Base-by-base conservation (phyloP, 2,797 vertebrate genomes). In the Tarsius wallacei region DNA sequence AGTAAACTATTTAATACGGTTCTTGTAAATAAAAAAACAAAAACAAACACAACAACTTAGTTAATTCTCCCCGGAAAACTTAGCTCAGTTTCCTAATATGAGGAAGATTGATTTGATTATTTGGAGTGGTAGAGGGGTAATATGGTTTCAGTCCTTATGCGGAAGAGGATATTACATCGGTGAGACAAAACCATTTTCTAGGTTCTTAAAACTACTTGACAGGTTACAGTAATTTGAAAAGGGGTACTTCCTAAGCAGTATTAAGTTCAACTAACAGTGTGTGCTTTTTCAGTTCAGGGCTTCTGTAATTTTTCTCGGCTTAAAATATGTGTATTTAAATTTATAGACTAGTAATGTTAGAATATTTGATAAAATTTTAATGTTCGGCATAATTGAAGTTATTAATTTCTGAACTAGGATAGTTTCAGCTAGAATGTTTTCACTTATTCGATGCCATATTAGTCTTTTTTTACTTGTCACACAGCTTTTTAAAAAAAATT, bases 391-490 rank as follows among this genome's bases (percentile, higher is more conserved):
- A 90, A 31, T 74, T 57, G 33, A 36, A 28, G 42, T 53, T 92
- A 24, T 93, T 97, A 93, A 86, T 98, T 98, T 93, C 74, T 98
- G 51, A 97, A 94, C 24, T 33, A 2, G 63, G 94, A 49, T 71
- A 91, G 81, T 82, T 94, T 96, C 28, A 82, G 49, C 76, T 96
- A 93, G 97, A 96, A 76, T 92, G 55, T 96, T 93, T 96, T 86
- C 70, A 53, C 87, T 78, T 98, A 95, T 96, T 73, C 93, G 96
- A 33, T 36, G 89, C 51, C 17, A 85, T 61, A 77, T 97, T 96
- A 94, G 97, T 98, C 42, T 14, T 96, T 96, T 97, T 97, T 95
- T 97, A 87, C 70, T 84, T 98, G 63, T 85, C 68, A 96, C 16
- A 2, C 42, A 87, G 28, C 93, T 21, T 74, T 90, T 49, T 88